Percentiles rank a stretch among this genome's conserved stretches.
These are phyloP conservation scores for Cepphus grylle DNA, from an alignment of 2,113 vertebrate species.

Conservation along the genomic window DNA sequence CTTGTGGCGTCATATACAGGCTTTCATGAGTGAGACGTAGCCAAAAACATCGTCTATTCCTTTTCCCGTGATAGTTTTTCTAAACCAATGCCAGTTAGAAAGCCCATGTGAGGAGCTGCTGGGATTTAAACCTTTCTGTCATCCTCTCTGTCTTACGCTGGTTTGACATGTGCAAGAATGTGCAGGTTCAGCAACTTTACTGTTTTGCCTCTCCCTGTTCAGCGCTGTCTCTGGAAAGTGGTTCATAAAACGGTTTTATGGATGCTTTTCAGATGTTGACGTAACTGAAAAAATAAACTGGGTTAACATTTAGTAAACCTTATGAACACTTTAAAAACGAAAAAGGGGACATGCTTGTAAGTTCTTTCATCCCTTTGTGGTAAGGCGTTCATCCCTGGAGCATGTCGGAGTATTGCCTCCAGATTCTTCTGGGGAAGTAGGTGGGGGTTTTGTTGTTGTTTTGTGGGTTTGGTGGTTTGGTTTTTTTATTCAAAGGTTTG, in stretches of 20 bases:
- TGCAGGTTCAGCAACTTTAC: background rate
- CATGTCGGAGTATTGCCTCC: background rate
- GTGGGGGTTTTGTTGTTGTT: background rate
- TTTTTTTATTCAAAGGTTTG: background rate
- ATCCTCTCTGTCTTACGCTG: background rate
- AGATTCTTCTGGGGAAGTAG: background rate
- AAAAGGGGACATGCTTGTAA: rapidly evolving
- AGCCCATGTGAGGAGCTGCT: background rate
- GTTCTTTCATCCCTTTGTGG: background rate
- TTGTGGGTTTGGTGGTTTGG: background rate
- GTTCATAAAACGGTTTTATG: background rate
- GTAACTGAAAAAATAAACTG: background rate
- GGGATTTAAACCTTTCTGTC: background rate
- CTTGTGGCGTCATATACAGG: background rate
- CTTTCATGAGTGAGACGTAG: background rate
- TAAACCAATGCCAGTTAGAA: background rate
- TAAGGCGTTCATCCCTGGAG: background rate
- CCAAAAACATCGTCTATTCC: background rate
- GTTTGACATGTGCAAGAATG: background rate
- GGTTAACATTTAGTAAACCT: background rate
- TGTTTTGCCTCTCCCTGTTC: background rate
- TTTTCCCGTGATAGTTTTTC: background rate
- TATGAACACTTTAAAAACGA: background rate
- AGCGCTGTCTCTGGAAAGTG: background rate
- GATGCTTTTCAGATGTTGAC: background rate